Evolutionary conservation across 2,797 vertebrate species (phyloP), one percentile per base, ranked within the genome.

Genomic region (Meda fulgida): DNA sequence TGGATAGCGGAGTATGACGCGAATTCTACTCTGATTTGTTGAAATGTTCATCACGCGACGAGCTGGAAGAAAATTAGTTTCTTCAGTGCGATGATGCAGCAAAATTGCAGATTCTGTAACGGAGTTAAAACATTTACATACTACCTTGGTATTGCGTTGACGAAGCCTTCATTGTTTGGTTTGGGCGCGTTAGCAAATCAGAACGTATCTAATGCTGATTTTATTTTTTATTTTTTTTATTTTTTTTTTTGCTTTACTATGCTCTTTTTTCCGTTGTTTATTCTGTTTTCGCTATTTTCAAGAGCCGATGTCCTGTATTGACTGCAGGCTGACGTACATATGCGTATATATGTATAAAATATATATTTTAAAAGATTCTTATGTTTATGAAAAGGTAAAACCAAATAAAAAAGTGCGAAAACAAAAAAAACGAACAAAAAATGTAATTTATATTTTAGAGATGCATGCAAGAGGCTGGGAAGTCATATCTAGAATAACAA

Each of bases 271-370:
- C 87, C 87, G 84, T 90, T 89, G 87, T 94, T 91, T 91, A 89
- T 93, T 90, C 90, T 89, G 91, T 92, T 90, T 92, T 89, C 69
- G 72, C 84, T 88, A 76, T 78, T 87, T 85, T 89, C 90, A 92
- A 95, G 92, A 95, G 94, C 95, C 94, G 90, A 92, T 93, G 93
- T 95, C 97, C 96, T 96, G 97, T 96, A 96, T 97, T 97, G 96
- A 97, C 94, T 97, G 96, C 97, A 93, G 98, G 97, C 91, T 90
- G 94, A 92, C 93, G 95, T 96, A 84, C 93, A 91, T 58, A 93
- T 93, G 13, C 26, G 2, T 94, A 92, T 92, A 92, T 94, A 92
- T 94, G 92, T 88, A 91, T 92, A 93, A 58, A 84, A 80, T 91
- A 91, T 91, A 92, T 93, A 94, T 89, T 89, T 89, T 78, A 92